A percentile compares a stretch with the other conserved stretches of the same genome.
Conservation (phyloP, 2,797 vertebrate genomes). For the Silurus lanzhouensis region DNA sequence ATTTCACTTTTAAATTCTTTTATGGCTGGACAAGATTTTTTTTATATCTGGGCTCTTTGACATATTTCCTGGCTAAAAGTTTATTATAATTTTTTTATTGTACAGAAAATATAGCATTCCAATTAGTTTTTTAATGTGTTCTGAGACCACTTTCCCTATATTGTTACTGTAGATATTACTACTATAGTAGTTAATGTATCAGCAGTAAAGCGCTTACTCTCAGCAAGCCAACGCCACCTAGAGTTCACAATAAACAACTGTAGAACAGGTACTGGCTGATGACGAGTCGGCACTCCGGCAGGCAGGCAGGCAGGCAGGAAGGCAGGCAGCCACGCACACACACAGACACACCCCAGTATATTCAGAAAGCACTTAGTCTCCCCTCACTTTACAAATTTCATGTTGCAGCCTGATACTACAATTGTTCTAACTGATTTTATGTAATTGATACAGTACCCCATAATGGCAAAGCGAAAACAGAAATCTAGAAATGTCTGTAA, state of each 20-base stretch:
- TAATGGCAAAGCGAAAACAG: too few relatives aligned
- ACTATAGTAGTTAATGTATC: background rate
- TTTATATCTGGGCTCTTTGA: background rate
- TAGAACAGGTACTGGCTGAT: background rate
- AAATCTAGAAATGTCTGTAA: too few relatives aligned
- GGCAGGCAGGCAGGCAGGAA: too few relatives aligned
- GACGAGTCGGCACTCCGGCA: background rate
- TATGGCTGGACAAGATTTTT: background rate
- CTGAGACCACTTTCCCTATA: background rate
- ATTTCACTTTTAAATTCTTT: background rate
- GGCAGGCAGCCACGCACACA: too few relatives aligned
- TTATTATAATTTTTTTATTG: background rate
- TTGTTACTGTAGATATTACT: background rate
- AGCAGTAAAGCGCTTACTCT: background rate
- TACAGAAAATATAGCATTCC: background rate
- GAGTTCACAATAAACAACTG: background rate
- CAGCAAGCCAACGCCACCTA: slow-evolving; percentile 7
- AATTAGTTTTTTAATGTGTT: background rate
- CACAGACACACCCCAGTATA: too few relatives aligned
- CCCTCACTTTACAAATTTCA: too few relatives aligned
- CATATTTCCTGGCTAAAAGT: background rate
- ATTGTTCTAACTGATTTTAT: too few relatives aligned
- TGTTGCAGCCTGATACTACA: too few relatives aligned
- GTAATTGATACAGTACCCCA: too few relatives aligned
- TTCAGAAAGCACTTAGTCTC: too few relatives aligned